phyloP scores from a whole-genome alignment of 2,113 vertebrate species.

The Morone saxatilis region DNA sequence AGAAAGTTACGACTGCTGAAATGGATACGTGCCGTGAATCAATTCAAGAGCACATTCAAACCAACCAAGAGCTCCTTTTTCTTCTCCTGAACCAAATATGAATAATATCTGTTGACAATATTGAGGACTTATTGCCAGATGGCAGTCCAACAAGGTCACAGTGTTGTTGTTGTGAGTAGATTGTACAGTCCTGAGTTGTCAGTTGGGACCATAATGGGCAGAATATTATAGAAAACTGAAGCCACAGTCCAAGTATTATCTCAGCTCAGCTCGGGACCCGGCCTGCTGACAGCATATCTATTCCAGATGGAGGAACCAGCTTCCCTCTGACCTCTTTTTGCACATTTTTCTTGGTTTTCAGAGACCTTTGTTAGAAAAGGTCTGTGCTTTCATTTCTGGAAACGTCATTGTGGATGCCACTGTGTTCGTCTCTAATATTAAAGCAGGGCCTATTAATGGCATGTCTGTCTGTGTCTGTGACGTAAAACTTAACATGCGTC shows the following conservation, averaged over 20 bases:
- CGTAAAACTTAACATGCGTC: background rate
- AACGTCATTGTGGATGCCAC: background rate
- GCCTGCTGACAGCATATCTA: conserved; percentile 44
- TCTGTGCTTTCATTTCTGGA: conserved; percentile 11
- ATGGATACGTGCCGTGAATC: conserved; percentile 24
- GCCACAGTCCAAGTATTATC: conserved; percentile 51
- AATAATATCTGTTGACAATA: conserved; percentile 11
- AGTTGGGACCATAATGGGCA: conserved; percentile 26
- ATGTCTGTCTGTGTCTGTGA: background rate
- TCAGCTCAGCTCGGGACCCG: conserved; percentile 31
- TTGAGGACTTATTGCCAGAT: conserved; percentile 10
- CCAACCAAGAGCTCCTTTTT: background rate
- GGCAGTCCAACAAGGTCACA: conserved; percentile 7
- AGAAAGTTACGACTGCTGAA: conserved; percentile 19
- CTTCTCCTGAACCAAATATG: background rate
- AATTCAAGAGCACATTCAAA: background rate
- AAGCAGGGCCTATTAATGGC: background rate
- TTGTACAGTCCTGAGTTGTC: conserved; percentile 27
- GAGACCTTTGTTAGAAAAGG: conserved; percentile 13
- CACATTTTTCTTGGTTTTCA: conserved; percentile 38
- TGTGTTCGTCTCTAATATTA: conserved; percentile 18
- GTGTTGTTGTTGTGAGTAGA: conserved; percentile 15
- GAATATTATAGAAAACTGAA: conserved; percentile 46
- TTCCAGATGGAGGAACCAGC: conserved; percentile 68
- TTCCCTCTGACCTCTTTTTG: conserved; percentile 40